Conservation (phyloP, 2,888 invertebrate species). For the Cephus sareptanus region DNA sequence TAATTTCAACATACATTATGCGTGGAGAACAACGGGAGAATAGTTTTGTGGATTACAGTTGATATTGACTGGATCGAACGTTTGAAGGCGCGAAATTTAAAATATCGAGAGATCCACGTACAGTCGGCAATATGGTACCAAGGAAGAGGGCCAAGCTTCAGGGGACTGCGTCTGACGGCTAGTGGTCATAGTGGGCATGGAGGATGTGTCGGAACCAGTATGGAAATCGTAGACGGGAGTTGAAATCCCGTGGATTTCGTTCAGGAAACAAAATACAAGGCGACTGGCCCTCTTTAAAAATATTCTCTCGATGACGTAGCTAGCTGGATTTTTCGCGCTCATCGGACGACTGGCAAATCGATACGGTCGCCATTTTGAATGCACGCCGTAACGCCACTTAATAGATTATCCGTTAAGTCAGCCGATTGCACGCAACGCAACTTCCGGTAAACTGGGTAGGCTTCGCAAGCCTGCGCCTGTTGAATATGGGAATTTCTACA, state of each 20-base stretch:
- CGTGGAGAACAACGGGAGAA: neutral
- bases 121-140: neutral
- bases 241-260: neutral
- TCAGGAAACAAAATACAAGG: neutral
- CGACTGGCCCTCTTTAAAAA: neutral
- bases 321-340: neutral
- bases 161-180: neutral
- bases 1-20: neutral
- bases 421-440: constrained; percentile 43
- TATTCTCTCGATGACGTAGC: neutral
- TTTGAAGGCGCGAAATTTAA: neutral
- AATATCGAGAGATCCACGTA: neutral
- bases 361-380: constrained; percentile 18
- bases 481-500: constrained; percentile 23
- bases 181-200: neutral
- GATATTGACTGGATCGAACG: neutral
- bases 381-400: constrained; percentile 31
- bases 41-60: neutral
- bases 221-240: neutral
- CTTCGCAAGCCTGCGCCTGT: constrained; percentile 30
- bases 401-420: constrained; percentile 41
- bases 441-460: constrained; percentile 32
- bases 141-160: neutral
- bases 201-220: neutral
- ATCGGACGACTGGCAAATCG: neutral